Base-by-base conservation (phyloP, 2,888 invertebrate species). In the Iphiclides podalirius region DNA sequence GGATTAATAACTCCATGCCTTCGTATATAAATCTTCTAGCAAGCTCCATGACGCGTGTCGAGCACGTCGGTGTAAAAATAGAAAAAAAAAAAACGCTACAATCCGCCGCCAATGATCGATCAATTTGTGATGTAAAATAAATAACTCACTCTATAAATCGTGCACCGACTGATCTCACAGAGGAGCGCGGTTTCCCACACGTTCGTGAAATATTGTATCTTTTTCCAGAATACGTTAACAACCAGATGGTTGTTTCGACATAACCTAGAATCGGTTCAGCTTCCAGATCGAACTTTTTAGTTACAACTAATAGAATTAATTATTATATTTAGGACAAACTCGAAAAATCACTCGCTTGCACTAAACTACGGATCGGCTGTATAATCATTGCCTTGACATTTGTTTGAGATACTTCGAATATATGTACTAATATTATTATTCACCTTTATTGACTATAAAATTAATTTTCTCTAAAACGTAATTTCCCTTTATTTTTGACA, bases 121-220 rank as follows among this genome's bases (percentile, higher is more conserved):
- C 80, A 84, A 79, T 72, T 70, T 69, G 72, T 79, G 81, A 83
- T 79, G 79, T 80, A 79, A 79, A 85, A 82, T 81, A 83, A 84
- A 85, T 85, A 84, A 76, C 75, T 72, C 69, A 63, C 62, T 62
- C 63, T 65, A 75, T 76, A 72, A 75, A 77, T 76, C 75, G 78
- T 76, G 71, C 66, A 37, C 49, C 26, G 44, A 55, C 62, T 63
- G 61, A 70, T 69, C 70, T 61, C 59, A 60, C 59, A 69, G 70
- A 63, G n/a, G n/a, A n/a, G 65, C 62, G 60, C 59, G 62, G 61
- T 65, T 69, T 74, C 70, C 67, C 70, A 72, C 63, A 57, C 52
- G 47, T 20, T 42, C 42, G 40, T 44, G 26, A 41, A 41, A 37
- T 48, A 42, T 42, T 12, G 28, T 28, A 41, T 31, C 28, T 36